Percentiles rank a stretch among this genome's conserved stretches.
phyloP scores from a whole-genome alignment of 1,140 invertebrate genomes.

The Bombus haemorrhoidalis region DNA sequence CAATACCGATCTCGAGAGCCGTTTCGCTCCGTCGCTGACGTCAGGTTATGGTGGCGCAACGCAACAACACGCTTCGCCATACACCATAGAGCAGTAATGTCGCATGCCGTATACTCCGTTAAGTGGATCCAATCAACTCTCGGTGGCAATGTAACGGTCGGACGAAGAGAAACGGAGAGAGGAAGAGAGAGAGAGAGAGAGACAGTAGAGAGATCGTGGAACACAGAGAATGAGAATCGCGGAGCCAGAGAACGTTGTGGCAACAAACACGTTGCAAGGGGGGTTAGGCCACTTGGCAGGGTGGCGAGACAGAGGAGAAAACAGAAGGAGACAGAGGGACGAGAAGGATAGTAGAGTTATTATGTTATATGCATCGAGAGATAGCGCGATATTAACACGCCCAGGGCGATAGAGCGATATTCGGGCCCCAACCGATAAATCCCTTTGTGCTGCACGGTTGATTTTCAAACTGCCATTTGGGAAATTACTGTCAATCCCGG shows the following conservation, averaged over 20 bases:
- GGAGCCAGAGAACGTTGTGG: neutral
- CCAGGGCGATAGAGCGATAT: constrained; percentile 72
- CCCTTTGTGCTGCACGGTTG: constrained; percentile 76
- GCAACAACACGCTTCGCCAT: constrained; percentile 74
- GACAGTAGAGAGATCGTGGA: constrained; percentile 40
- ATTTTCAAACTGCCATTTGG: constrained; percentile 77
- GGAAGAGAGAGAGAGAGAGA: neutral
- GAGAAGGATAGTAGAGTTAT: constrained; percentile 67
- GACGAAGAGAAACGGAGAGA: constrained; percentile 52
- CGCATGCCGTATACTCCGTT: constrained; percentile 78
- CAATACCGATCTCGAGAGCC: constrained; percentile 56
- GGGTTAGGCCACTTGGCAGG: constrained; percentile 18
- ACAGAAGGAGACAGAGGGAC: constrained; percentile 15
- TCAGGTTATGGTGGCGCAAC: constrained; percentile 69
- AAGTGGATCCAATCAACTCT: constrained; percentile 81
- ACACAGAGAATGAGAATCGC: constrained; percentile 43
- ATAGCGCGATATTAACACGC: constrained; percentile 71
- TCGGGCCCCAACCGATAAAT: constrained; percentile 70
- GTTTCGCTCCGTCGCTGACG: constrained; percentile 62
- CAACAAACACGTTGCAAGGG: neutral
- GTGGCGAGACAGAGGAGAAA: constrained; percentile 44
- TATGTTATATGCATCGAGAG: constrained; percentile 66
- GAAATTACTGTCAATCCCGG: constrained; percentile 76
- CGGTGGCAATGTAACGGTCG: constrained; percentile 71
- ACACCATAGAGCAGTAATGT: constrained; percentile 81